Conservation (phyloP, 2,888 invertebrate genomes). For the Alitta virens region DNA sequence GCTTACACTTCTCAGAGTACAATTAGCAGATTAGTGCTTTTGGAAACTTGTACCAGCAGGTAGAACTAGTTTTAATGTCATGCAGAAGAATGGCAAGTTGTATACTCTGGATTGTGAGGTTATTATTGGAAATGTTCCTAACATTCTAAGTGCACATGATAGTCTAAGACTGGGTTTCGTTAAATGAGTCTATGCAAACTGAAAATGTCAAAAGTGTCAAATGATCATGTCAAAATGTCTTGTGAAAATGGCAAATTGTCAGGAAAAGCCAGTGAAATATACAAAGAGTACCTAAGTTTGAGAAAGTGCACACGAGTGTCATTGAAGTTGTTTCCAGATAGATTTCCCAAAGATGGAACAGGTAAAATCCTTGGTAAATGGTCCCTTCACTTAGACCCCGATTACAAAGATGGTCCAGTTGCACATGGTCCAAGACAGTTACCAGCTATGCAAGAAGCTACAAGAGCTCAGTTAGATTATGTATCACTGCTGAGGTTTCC, state of each 20-base stretch:
- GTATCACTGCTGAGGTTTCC: not conserved
- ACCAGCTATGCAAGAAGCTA: not conserved
- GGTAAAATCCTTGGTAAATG: slow-evolving; percentile 6
- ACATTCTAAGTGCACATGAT: not conserved
- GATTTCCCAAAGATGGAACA: slow-evolving; percentile 2
- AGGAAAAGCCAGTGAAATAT: no score
- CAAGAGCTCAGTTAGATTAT: not conserved
- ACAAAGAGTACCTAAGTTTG: no score
- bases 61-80: not conserved
- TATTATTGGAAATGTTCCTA: not conserved
- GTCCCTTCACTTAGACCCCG: not conserved
- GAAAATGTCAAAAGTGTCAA: no score
- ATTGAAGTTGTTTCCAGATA: not conserved
- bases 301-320: no score
- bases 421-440: not conserved
- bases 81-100: no score
- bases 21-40: not conserved
- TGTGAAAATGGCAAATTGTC: no score
- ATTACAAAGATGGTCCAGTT: slow-evolving; percentile 7
- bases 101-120: not conserved
- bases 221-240: not conserved
- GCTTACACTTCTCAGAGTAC: not conserved
- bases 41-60: not conserved
- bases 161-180: not conserved
- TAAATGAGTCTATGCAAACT: not conserved